Conservation (phyloP, 2,888 invertebrate genomes). For the Poecilus cupreus region DNA sequence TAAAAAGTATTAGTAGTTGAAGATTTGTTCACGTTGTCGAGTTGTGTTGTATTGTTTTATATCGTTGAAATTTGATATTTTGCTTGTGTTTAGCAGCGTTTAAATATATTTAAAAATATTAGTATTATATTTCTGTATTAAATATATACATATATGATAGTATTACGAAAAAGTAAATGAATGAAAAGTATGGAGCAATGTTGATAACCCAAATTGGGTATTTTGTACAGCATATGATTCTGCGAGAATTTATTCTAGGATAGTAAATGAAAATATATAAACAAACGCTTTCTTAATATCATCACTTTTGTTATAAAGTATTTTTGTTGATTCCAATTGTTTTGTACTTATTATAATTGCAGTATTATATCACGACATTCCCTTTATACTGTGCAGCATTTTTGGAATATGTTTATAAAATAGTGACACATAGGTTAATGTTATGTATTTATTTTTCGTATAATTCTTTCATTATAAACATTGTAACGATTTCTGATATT, state of each 20-base stretch:
- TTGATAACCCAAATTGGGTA: slow-evolving; percentile 59
- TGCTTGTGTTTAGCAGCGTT: slow-evolving; percentile 47
- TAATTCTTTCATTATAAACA: slow-evolving; percentile 18
- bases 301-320: slow-evolving; percentile 57
- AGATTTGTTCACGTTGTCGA: not conserved
- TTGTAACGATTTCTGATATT: slow-evolving; percentile 55
- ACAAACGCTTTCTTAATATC: slow-evolving; percentile 57
- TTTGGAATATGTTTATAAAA: slow-evolving; percentile 43
- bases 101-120: slow-evolving; percentile 48
- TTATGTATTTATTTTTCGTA: slow-evolving; percentile 55
- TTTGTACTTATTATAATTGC: slow-evolving; percentile 35
- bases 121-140: slow-evolving; percentile 57
- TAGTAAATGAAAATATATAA: slow-evolving; percentile 51
- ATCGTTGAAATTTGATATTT: slow-evolving; percentile 38
- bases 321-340: slow-evolving; percentile 46
- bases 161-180: slow-evolving; percentile 54
- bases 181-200: slow-evolving; percentile 56
- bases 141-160: slow-evolving; percentile 57
- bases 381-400: slow-evolving; percentile 44
- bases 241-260: slow-evolving; percentile 59
- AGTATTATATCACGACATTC: slow-evolving; percentile 42
- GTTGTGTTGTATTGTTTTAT: slow-evolving; percentile 12
- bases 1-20: slow-evolving; percentile 9
- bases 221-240: slow-evolving; percentile 60
- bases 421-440: slow-evolving; percentile 48